Conservation (phyloP, 1,140 invertebrate species). For the Calephelis virginiensis region DNA sequence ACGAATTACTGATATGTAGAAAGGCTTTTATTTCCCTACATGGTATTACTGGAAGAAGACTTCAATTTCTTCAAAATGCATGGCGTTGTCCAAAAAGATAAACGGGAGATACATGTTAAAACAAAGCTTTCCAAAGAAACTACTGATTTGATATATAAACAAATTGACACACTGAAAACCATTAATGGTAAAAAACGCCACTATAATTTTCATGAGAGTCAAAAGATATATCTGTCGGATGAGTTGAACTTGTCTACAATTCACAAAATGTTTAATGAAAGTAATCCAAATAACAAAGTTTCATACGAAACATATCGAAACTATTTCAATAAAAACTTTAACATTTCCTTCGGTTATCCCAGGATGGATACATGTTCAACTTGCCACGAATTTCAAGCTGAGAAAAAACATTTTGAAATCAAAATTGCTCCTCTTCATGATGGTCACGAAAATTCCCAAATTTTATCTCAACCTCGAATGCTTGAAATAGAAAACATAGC, state of each 20-base stretch:
- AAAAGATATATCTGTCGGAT: slow-evolving; percentile 19
- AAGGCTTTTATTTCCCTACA: slow-evolving; percentile 14
- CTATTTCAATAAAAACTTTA: slow-evolving; percentile 18
- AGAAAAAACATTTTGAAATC: slow-evolving; percentile 19
- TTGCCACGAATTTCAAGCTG: slow-evolving; percentile 20
- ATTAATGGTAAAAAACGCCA: slow-evolving; percentile 18
- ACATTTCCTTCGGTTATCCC: background rate
- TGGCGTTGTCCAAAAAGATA: slow-evolving; percentile 17
- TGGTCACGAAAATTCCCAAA: slow-evolving; percentile 1
- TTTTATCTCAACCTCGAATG: too few species aligned
- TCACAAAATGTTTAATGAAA: background rate
- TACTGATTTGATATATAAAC: slow-evolving; percentile 15
- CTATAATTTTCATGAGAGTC: slow-evolving; percentile 16
- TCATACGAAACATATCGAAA: background rate
- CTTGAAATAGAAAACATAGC: background rate
- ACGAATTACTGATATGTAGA: slow-evolving; percentile 10
- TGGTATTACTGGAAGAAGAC: slow-evolving; percentile 12
- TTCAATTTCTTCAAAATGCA: slow-evolving; percentile 15
- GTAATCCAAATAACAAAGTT: too few species aligned
- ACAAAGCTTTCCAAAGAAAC: slow-evolving; percentile 17
- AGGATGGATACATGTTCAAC: background rate
- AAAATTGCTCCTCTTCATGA: slow-evolving; percentile 11
- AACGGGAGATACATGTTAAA: slow-evolving; percentile 18
- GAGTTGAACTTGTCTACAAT: slow-evolving; percentile 17
- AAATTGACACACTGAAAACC: slow-evolving; percentile 5